phyloP scores from a whole-genome alignment of 2,888 invertebrate species.

The Euplagia quadripunctaria region DNA sequence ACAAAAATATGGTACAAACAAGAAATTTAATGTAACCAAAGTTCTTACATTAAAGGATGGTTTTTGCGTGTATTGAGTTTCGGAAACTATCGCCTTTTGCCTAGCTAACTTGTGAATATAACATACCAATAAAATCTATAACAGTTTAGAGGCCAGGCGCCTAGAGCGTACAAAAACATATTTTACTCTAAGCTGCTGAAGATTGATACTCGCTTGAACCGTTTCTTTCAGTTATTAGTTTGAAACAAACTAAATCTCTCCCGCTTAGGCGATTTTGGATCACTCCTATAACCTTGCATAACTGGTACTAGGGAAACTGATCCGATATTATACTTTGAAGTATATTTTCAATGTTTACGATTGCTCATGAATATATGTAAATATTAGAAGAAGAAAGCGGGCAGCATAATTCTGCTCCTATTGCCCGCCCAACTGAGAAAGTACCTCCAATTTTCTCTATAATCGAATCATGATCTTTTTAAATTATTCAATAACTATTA shows the following conservation, averaged over 20 bases:
- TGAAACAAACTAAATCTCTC: neutral
- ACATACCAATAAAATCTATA: neutral
- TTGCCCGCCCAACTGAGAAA: too few relatives aligned
- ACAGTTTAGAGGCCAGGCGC: neutral
- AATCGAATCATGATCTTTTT: too few relatives aligned
- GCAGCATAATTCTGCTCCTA: too few relatives aligned
- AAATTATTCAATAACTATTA: too few relatives aligned
- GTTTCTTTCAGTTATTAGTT: neutral
- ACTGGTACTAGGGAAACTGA: neutral
- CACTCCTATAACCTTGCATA: neutral
- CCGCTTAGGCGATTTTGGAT: neutral
- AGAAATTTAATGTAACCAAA: too few relatives aligned
- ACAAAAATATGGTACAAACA: too few relatives aligned
- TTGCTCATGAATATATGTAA: too few relatives aligned
- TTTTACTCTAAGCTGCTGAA: neutral
- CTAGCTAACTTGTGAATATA: neutral
- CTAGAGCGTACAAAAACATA: neutral
- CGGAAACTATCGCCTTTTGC: neutral
- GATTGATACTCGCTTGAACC: neutral
- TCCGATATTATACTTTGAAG: neutral
- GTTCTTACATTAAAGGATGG: neutral
- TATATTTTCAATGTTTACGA: too few relatives aligned
- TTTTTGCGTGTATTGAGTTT: neutral
- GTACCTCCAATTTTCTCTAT: too few relatives aligned
- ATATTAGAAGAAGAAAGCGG: too few relatives aligned